These are phyloP conservation scores for Camponotus pennsylvanicus DNA, from an alignment of 1,140 invertebrate species.

Conservation along the genomic window DNA sequence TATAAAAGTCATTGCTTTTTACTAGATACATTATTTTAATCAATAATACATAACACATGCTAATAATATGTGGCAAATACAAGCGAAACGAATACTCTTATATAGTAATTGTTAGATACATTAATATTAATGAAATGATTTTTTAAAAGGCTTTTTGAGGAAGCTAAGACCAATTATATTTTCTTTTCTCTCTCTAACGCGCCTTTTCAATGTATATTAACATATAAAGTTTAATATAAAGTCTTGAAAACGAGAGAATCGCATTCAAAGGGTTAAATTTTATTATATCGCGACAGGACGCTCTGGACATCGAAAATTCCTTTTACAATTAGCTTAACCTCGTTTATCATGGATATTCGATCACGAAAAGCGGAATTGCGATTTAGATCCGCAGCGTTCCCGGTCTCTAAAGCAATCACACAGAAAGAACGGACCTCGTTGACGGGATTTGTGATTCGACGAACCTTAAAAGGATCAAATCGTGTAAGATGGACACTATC, in stretches of 20 bases:
- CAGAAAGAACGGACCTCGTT: slow-evolving; percentile 3
- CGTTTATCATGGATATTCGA: slow-evolving; percentile 34
- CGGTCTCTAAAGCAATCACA: slow-evolving; percentile 44
- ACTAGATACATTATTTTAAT: not conserved
- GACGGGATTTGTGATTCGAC: slow-evolving; percentile 39
- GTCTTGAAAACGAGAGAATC: not conserved
- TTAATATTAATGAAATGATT: slow-evolving; percentile 24
- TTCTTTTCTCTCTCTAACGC: not conserved
- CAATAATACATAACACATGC: not conserved
- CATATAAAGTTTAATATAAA: not conserved
- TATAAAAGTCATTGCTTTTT: not conserved
- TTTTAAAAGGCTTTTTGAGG: not conserved
- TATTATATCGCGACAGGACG: not conserved
- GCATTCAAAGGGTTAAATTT: slow-evolving; percentile 39
- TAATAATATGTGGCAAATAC: not conserved
- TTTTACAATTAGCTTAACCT: slow-evolving; percentile 32
- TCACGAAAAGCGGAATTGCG: slow-evolving; percentile 17
- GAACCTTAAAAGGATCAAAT: slow-evolving; percentile 22
- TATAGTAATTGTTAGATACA: not conserved
- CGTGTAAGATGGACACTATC: not conserved
- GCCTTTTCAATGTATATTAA: not conserved
- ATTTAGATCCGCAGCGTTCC: slow-evolving; percentile 18
- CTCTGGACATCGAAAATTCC: slow-evolving; percentile 46
- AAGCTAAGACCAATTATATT: not conserved
- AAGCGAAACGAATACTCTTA: not conserved